Evolutionary conservation across 2,888 invertebrate species (phyloP).

Genomic region (Epirrhoe alternata): DNA sequence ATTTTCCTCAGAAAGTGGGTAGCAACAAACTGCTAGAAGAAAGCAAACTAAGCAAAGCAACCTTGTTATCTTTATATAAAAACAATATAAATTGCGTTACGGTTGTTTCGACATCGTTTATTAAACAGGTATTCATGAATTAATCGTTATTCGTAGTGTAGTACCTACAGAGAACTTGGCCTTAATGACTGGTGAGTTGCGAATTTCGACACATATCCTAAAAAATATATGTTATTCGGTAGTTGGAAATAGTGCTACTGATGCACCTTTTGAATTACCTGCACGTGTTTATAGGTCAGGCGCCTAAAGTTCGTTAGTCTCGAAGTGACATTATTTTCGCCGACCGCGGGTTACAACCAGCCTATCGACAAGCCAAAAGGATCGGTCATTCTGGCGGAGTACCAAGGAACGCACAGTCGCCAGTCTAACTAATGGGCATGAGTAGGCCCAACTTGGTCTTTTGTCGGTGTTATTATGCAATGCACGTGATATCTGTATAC

Average conservation of each 20-base stretch:
- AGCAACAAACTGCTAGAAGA: constrained; percentile 28
- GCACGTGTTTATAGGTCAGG: constrained; percentile 76
- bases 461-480: constrained; percentile 49
- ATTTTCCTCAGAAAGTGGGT: constrained; percentile 45
- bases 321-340: constrained; percentile 83
- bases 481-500: constrained; percentile 17
- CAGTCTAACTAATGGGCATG: constrained; percentile 78
- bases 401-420: constrained; percentile 80
- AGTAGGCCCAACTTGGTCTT: constrained; percentile 82
- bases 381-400: constrained; percentile 82
- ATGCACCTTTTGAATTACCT: constrained; percentile 56
- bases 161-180: not conserved
- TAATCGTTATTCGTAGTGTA: not conserved
- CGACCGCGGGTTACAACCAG: constrained; percentile 69
- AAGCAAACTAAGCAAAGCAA: constrained; percentile 27
- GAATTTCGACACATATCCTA: not conserved
- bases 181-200: not conserved
- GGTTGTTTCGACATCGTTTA: not conserved
- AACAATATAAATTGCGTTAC: too few relatives aligned
- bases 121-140: not conserved
- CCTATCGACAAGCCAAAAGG: constrained; percentile 83
- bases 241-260: constrained; percentile 40
- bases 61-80: not conserved
- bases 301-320: constrained; percentile 83
- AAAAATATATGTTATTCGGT: not conserved